phyloP scores from a whole-genome alignment of 2,113 vertebrate species.

The Cyprinodon variegatus region DNA sequence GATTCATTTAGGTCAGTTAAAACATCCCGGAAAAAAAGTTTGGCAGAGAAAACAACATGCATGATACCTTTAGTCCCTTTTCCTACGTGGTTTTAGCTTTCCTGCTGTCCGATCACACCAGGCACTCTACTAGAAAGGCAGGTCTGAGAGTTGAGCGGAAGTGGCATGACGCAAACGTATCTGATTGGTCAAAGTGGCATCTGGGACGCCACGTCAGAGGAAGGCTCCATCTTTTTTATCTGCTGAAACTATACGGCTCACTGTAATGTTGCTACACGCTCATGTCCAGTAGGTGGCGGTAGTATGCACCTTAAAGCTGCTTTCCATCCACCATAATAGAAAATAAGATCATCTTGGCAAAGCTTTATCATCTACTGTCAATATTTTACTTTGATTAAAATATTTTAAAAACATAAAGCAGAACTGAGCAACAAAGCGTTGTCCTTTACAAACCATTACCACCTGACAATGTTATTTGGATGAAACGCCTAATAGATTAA shows the following conservation, averaged over 20 bases:
- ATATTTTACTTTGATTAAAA: too few relatives aligned
- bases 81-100: slow-evolving; percentile 34
- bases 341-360: too few relatives aligned
- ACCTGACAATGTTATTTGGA: too few relatives aligned
- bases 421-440: too few relatives aligned
- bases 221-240: background rate
- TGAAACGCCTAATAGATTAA: too few relatives aligned
- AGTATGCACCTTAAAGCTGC: too few relatives aligned
- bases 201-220: background rate
- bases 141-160: slow-evolving; percentile 59
- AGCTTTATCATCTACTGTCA: too few relatives aligned
- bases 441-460: too few relatives aligned
- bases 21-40: accelerated
- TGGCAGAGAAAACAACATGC: accelerated
- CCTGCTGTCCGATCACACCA: slow-evolving; percentile 29
- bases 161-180: slow-evolving; percentile 34
- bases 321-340: too few relatives aligned
- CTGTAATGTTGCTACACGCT: too few relatives aligned
- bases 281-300: too few relatives aligned
- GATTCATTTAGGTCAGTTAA: background rate
- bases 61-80: slow-evolving; percentile 47
- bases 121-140: slow-evolving; percentile 58
- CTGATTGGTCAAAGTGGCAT: slow-evolving; percentile 51
- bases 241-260: background rate
- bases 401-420: too few relatives aligned